Conservation (phyloP, 2,113 vertebrate species). For the Macquaria australasica region DNA sequence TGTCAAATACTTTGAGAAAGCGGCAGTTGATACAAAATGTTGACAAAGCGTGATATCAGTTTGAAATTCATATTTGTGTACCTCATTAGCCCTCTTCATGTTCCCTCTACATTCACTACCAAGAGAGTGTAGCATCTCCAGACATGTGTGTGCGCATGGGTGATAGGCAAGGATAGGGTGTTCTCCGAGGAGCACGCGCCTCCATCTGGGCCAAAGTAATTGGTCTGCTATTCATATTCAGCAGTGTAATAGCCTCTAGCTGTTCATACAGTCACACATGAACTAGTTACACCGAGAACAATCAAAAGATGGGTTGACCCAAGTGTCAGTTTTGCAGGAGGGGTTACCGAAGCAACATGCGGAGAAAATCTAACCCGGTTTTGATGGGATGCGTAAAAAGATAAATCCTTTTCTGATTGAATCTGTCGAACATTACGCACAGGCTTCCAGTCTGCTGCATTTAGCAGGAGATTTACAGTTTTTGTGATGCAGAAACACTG, state of each 20-base stretch:
- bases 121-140: constrained; percentile 51
- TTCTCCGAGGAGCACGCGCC: constrained; percentile 75
- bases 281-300: constrained; percentile 80
- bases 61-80: constrained; percentile 53
- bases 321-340: constrained; percentile 63
- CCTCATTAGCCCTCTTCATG: constrained; percentile 65
- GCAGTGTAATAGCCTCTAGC: constrained; percentile 81
- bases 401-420: constrained; percentile 50
- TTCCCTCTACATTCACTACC: constrained; percentile 49
- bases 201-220: constrained; percentile 85
- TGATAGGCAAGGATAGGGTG: constrained; percentile 60
- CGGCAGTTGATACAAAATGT: constrained; percentile 33
- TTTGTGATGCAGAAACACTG: constrained; percentile 22
- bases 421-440: constrained; percentile 47
- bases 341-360: constrained; percentile 34
- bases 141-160: constrained; percentile 15
- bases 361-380: constrained; percentile 48
- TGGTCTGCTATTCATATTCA: constrained; percentile 86
- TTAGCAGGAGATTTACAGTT: constrained; percentile 36
- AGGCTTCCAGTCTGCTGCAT: constrained; percentile 24
- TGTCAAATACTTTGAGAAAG: constrained; percentile 27
- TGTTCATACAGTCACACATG: constrained; percentile 79
- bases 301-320: constrained; percentile 76
- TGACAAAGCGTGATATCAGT: constrained; percentile 11
- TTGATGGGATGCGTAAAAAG: constrained; percentile 33